These are phyloP conservation scores for Hepsetus odoe DNA, from an alignment of 2,113 vertebrate genomes.

Conservation along the genomic window DNA sequence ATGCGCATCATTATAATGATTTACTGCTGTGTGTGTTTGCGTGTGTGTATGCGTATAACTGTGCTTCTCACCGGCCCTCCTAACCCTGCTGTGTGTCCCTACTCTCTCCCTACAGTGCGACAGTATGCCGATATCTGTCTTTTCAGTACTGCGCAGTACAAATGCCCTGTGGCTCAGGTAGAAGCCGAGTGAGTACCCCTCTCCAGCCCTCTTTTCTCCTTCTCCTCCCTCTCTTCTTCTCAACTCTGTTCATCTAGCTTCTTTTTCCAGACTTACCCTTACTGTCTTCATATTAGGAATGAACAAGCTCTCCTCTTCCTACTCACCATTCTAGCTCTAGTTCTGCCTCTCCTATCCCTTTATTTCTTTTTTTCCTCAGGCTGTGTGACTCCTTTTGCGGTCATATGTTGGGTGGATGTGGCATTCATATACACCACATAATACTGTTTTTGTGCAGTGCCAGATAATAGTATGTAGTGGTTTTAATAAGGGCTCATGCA, in stretches of 20 bases:
- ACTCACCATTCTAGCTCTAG: neutral
- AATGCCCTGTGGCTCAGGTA: conserved; percentile 88
- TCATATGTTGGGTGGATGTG: neutral
- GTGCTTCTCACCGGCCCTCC: conserved; percentile 22
- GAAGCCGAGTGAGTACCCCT: conserved; percentile 84
- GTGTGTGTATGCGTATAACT: neutral
- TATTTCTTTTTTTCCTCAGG: neutral
- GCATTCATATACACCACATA: neutral
- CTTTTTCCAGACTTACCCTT: neutral
- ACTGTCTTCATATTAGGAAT: neutral
- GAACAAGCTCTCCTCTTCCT: conserved; percentile 4
- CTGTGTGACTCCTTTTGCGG: neutral
- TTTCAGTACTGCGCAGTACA: conserved; percentile 93
- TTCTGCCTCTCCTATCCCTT: neutral
- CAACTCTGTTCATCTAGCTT: too few relatives aligned
- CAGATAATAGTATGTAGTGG: neutral
- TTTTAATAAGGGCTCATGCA: neutral
- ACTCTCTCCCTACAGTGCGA: conserved; percentile 77
- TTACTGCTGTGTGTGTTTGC: neutral
- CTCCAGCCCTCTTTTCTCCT: conserved; percentile 5
- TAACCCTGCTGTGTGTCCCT: conserved; percentile 53
- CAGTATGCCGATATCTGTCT: conserved; percentile 94
- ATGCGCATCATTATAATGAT: too few relatives aligned
- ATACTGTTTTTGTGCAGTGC: neutral
- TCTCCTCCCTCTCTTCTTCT: neutral